Evolutionary conservation across 2,113 vertebrate genomes (phyloP).

Genomic region (Oenanthe melanoleuca): DNA sequence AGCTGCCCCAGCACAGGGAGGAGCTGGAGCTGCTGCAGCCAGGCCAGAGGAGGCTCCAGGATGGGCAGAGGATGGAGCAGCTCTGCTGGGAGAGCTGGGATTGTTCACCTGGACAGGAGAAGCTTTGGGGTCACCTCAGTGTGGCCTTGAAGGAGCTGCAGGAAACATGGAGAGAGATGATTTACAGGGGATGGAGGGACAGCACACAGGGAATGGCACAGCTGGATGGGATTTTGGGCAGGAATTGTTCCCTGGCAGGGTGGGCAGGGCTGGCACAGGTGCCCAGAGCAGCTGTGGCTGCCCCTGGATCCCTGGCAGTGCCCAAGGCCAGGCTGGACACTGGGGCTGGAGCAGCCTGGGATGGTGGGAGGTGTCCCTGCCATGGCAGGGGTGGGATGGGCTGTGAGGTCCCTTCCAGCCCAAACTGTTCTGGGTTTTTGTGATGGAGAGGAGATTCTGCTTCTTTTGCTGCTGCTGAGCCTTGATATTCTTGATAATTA

Average conservation of each 20-base stretch:
- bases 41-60: neutral
- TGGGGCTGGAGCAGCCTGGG: neutral
- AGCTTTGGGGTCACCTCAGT: too few species aligned
- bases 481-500: neutral
- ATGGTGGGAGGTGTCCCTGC: neutral
- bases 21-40: neutral
- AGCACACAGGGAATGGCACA: too few species aligned
- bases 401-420: neutral
- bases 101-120: neutral
- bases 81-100: neutral
- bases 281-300: neutral
- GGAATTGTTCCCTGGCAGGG: neutral
- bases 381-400: fast-evolving
- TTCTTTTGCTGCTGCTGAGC: neutral
- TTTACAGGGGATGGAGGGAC: too few species aligned
- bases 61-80: neutral
- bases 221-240: too few species aligned
- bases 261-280: neutral
- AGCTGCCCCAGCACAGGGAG: neutral
- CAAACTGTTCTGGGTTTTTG: neutral
- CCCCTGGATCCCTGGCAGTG: neutral
- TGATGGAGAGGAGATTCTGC: neutral
- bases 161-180: too few species aligned
- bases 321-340: fast-evolving
- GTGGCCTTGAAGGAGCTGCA: neutral